A percentile compares a stretch with the other conserved stretches of the same genome.
Evolutionary conservation across 2,888 invertebrate genomes (phyloP).

Genomic region (Tubulanus polymorphus): DNA sequence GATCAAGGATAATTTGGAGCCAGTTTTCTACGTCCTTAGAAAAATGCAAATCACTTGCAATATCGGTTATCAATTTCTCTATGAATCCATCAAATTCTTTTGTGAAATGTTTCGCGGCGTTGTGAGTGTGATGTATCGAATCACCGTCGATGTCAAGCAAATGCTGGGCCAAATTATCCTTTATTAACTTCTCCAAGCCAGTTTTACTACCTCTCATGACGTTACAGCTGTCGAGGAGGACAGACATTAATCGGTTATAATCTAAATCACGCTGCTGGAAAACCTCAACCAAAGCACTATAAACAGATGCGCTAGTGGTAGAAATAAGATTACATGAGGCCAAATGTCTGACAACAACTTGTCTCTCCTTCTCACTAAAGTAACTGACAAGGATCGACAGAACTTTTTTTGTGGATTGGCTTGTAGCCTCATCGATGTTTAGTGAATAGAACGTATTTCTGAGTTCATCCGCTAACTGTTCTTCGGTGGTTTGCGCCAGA

Average conservation of each 20-base stretch:
- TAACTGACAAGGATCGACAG: neutral
- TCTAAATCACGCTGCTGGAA: constrained; percentile 1
- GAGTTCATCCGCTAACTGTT: constrained; percentile 3
- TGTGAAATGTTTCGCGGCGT: constrained; percentile 13
- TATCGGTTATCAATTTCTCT: constrained; percentile 11
- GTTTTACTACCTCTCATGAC: constrained; percentile 4
- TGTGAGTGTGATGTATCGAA: constrained; percentile 19
- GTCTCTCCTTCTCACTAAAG: neutral
- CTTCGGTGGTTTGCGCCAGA: constrained; percentile 4
- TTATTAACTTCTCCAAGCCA: constrained; percentile 3
- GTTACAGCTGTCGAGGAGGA: constrained; percentile 1
- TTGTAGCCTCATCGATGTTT: constrained; percentile 22
- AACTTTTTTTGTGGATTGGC: constrained; percentile 11
- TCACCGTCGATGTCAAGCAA: constrained; percentile 20
- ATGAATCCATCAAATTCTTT: constrained; percentile 7
- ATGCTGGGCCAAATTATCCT: constrained; percentile 5
- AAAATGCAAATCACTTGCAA: constrained; percentile 14
- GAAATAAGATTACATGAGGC: neutral
- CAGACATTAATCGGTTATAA: neutral
- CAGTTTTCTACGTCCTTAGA: constrained; percentile 10
- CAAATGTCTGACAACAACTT: neutral
- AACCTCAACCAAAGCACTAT: constrained; percentile 1
- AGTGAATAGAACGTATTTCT: constrained; percentile 8
- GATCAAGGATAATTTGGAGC: constrained; percentile 3
- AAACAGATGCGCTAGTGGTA: constrained; percentile 4